These are phyloP conservation scores for Ectemnius continuus DNA, from an alignment of 2,888 invertebrate genomes.

Conservation along the genomic window DNA sequence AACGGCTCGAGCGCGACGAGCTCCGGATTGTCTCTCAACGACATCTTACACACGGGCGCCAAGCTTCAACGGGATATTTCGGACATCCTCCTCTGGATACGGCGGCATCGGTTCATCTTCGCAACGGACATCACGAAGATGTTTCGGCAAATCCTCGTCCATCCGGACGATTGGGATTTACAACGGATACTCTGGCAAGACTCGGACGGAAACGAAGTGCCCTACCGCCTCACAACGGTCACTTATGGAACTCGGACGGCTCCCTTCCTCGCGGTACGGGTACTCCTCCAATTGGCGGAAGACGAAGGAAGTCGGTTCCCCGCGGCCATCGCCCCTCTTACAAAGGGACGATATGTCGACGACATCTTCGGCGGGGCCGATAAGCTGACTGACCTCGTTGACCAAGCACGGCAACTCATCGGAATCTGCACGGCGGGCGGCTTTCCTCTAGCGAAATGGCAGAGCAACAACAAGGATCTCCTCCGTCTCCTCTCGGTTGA, in stretches of 20 bases:
- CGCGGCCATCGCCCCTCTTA: slow-evolving; percentile 27
- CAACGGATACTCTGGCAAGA: too few species aligned
- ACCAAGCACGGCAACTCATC: slow-evolving; percentile 18
- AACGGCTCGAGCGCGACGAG: too few species aligned
- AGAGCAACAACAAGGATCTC: neutral
- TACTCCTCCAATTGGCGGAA: slow-evolving; percentile 28
- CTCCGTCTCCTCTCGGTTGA: neutral
- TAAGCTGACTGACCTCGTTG: neutral
- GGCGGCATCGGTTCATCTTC: too few species aligned
- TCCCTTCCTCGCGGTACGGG: slow-evolving; percentile 35
- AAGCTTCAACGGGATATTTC: too few species aligned
- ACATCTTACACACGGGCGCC: too few species aligned
- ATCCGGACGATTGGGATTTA: too few species aligned
- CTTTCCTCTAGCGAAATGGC: slow-evolving; percentile 33
- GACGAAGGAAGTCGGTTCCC: slow-evolving; percentile 29
- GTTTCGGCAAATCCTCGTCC: too few species aligned
- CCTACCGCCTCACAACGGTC: slow-evolving; percentile 34
- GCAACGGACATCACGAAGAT: too few species aligned
- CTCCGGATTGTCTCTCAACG: too few species aligned
- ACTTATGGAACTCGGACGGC: slow-evolving; percentile 34
- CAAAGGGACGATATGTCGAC: slow-evolving; percentile 41
- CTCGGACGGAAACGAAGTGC: too few species aligned
- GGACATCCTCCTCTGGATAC: too few species aligned
- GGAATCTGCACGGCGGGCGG: slow-evolving; percentile 43
- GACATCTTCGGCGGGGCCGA: slow-evolving; percentile 48